A percentile compares a stretch with the other conserved stretches of the same genome.
Conservation (phyloP, 2,888 invertebrate genomes). For the Mongoloraphidia duomilia region DNA sequence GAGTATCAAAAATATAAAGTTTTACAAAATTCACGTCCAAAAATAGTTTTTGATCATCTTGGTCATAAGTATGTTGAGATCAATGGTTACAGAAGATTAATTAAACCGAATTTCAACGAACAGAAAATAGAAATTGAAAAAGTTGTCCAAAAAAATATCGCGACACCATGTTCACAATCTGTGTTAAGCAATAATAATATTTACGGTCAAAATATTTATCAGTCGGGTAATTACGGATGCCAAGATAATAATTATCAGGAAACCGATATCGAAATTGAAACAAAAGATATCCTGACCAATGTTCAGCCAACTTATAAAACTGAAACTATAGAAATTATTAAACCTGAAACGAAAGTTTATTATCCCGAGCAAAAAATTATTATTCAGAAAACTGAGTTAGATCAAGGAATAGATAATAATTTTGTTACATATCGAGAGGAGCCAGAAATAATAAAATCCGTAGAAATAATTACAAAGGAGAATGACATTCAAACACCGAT, state of each 20-base stretch:
- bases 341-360: constrained; percentile 4
- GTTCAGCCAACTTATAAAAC: constrained; percentile 3
- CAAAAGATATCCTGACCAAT: constrained; percentile 3
- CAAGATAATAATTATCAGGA: not conserved
- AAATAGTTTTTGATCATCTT: constrained; percentile 17
- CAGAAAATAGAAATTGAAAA: constrained; percentile 1
- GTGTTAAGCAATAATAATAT: not conserved
- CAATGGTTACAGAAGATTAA: constrained; percentile 19
- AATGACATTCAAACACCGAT: too few relatives aligned
- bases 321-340: constrained; percentile 6
- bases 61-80: constrained; percentile 23
- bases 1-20: not conserved
- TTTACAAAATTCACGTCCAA: constrained; percentile 3
- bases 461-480: not conserved
- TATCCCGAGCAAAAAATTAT: constrained; percentile 3
- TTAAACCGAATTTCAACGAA: constrained; percentile 17
- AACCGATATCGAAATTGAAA: constrained; percentile 1
- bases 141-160: not conserved
- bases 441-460: not conserved
- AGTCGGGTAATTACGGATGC: not conserved
- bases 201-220: not conserved
- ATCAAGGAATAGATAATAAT: not conserved
- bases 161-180: not conserved
- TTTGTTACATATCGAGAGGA: not conserved
- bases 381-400: constrained; percentile 1